phyloP scores from a whole-genome alignment of 2,888 invertebrate genomes.

The Anagyrus pseudococci region DNA sequence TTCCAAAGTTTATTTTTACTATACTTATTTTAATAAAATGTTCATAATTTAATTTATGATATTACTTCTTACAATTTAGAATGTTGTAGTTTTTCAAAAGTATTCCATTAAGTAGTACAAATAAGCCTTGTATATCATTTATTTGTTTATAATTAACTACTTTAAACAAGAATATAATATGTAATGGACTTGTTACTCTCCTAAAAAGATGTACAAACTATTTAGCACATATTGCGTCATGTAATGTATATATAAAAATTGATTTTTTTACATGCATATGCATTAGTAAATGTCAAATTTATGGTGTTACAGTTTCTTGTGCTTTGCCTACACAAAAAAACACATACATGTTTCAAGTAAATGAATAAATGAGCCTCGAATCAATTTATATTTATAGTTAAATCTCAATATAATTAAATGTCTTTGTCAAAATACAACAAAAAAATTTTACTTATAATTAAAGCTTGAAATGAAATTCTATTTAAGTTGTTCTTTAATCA shows the following conservation, averaged over 20 bases:
- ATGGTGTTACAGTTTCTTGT: constrained; percentile 23
- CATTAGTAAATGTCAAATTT: constrained; percentile 29
- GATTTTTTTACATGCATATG: constrained; percentile 35
- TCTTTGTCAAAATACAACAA: constrained; percentile 14
- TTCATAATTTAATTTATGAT: neutral
- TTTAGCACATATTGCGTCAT: constrained; percentile 37
- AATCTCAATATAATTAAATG: constrained; percentile 6
- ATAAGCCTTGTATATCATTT: constrained; percentile 19
- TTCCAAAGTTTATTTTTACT: constrained; percentile 34
- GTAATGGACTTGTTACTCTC: constrained; percentile 28
- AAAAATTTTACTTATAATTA: constrained; percentile 1
- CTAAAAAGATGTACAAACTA: constrained; percentile 44
- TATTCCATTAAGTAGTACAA: constrained; percentile 19
- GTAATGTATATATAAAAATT: constrained; percentile 33
- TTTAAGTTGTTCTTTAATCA: constrained; percentile 15
- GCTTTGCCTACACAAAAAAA: constrained; percentile 24
- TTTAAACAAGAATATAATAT: constrained; percentile 25
- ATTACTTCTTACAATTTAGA: constrained; percentile 27
- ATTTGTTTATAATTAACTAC: constrained; percentile 33
- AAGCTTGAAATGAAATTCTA: constrained; percentile 3
- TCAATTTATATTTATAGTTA: constrained; percentile 22
- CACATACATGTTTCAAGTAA: constrained; percentile 18
- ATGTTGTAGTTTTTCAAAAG: constrained; percentile 14
- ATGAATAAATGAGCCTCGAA: constrained; percentile 25
- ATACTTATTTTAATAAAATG: neutral